Conservation (phyloP, 2,797 vertebrate genomes). For the Lindbergichthys nudifrons region DNA sequence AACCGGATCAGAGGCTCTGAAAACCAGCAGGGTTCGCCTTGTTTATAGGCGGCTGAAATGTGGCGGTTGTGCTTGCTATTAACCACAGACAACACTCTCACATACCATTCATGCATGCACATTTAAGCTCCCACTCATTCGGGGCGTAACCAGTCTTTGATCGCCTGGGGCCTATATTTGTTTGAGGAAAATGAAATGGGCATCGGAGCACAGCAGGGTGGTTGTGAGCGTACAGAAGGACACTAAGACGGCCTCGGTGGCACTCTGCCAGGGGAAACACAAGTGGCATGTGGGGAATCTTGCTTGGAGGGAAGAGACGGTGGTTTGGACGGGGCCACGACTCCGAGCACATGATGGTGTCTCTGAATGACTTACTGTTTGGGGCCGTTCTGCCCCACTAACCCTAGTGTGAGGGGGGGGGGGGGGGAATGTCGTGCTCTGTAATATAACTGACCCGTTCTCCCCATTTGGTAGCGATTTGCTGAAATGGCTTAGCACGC, state of each 20-base stretch:
- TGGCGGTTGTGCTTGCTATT: slow-evolving; percentile 71
- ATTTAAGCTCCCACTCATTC: slow-evolving; percentile 55
- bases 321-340: slow-evolving; percentile 72
- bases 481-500: slow-evolving; percentile 62
- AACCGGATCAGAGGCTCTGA: slow-evolving; percentile 55
- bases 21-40: slow-evolving; percentile 51
- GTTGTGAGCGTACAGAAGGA: slow-evolving; percentile 66
- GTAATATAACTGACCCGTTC: slow-evolving; percentile 57
- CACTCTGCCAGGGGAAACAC: slow-evolving; percentile 77
- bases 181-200: slow-evolving; percentile 79
- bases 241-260: slow-evolving; percentile 70
- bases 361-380: slow-evolving; percentile 79
- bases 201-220: slow-evolving; percentile 40
- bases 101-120: slow-evolving; percentile 69
- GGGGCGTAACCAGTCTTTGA: slow-evolving; percentile 58
- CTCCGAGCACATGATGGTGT: slow-evolving; percentile 70
- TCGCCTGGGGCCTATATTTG: slow-evolving; percentile 68
- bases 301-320: slow-evolving; percentile 64
- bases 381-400: slow-evolving; percentile 60
- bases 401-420: slow-evolving; percentile 26
- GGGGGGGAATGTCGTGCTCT: slow-evolving; percentile 42
- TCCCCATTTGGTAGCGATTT: slow-evolving; percentile 81
- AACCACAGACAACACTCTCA: slow-evolving; percentile 74
- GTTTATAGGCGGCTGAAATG: slow-evolving; percentile 70
- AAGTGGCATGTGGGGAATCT: slow-evolving; percentile 79